A percentile compares a stretch with the other conserved stretches of the same genome.
These are phyloP conservation scores for Clarias fuscus DNA, from an alignment of 2,797 vertebrate species.

Conservation along the genomic window DNA sequence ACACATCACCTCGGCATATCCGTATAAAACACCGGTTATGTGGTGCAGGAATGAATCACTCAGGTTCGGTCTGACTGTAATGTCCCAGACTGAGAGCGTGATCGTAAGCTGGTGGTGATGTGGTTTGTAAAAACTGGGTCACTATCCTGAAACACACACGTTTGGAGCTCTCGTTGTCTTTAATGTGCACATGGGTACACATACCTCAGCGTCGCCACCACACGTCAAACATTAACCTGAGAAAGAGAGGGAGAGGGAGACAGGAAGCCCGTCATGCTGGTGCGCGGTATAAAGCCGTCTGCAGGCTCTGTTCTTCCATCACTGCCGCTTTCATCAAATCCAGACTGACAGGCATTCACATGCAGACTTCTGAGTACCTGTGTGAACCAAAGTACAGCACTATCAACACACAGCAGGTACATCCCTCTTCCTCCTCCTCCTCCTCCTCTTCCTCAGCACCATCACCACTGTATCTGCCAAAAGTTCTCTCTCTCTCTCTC, in stretches of 20 bases:
- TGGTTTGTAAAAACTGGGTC: conserved; percentile 60
- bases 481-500: conserved; percentile 8
- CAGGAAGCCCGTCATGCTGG: conserved; percentile 52
- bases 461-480: conserved; percentile 39
- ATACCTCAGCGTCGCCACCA: conserved; percentile 15
- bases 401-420: conserved; percentile 79
- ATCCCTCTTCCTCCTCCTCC: conserved; percentile 61
- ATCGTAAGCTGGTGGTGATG: conserved; percentile 7
- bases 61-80: neutral
- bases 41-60: neutral
- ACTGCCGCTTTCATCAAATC: conserved; percentile 75
- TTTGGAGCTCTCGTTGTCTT: conserved; percentile 1
- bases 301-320: conserved; percentile 73
- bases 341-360: conserved; percentile 80
- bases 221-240: conserved; percentile 45
- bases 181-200: neutral
- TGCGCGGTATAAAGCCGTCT: conserved; percentile 74
- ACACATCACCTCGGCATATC: neutral
- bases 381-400: conserved; percentile 67
- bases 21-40: neutral
- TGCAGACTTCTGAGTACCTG: conserved; percentile 74
- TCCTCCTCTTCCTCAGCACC: conserved; percentile 48
- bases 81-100: neutral
- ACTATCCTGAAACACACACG: neutral
- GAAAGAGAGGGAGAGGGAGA: neutral